These are phyloP conservation scores for Zaprionus taronus DNA, from an alignment of 1,140 invertebrate genomes.

Conservation along the genomic window DNA sequence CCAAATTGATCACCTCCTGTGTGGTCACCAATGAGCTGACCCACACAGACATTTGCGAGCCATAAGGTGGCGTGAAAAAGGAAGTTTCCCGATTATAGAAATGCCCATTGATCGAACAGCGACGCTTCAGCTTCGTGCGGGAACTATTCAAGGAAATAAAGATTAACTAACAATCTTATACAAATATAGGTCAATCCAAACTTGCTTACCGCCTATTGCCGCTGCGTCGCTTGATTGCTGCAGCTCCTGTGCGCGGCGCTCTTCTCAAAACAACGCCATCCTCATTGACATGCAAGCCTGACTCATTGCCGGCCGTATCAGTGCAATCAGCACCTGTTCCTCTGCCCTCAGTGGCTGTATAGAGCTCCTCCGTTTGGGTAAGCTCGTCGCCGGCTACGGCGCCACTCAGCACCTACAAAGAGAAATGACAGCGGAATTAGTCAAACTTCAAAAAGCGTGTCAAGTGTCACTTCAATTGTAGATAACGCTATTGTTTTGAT, in stretches of 20 bases:
- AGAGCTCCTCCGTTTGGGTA: constrained; percentile 74
- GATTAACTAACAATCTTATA: background rate
- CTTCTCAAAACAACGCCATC: constrained; percentile 82
- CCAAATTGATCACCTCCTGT: constrained; percentile 92
- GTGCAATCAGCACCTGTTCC: constrained; percentile 13
- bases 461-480: constrained; percentile 7
- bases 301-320: constrained; percentile 75
- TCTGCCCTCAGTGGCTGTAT: constrained; percentile 62
- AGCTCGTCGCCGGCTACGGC: constrained; percentile 78
- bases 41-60: constrained; percentile 94
- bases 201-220: constrained; percentile 86
- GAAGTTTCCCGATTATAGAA: constrained; percentile 95
- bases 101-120: constrained; percentile 95
- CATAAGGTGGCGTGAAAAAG: constrained; percentile 93
- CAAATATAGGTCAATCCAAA: background rate
- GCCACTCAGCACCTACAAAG: constrained; percentile 56
- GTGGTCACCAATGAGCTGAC: constrained; percentile 92
- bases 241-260: constrained; percentile 86
- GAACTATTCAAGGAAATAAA: constrained; percentile 84
- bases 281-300: constrained; percentile 76
- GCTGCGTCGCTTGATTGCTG: constrained; percentile 89
- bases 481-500: constrained; percentile 25
- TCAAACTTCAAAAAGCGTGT: background rate
- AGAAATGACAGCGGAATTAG: constrained; percentile 24
- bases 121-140: constrained; percentile 88